Evolutionary conservation across 2,797 vertebrate genomes (phyloP), one percentile per base, ranked within the genome.

Genomic region (Cynopterus sphinx): DNA sequence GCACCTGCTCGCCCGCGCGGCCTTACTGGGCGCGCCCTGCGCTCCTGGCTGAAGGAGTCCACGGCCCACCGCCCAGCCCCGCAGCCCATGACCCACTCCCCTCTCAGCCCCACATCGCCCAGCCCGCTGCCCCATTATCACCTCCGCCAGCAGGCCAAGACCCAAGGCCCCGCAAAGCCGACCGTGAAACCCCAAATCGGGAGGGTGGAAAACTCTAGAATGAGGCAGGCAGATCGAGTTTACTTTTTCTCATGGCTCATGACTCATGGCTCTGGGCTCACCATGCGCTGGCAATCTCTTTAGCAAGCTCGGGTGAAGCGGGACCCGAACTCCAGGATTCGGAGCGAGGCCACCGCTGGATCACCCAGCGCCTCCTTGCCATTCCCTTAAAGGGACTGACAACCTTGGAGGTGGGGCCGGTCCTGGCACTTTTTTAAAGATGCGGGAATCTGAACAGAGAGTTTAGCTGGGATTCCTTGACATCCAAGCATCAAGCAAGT

Each of bases 1-100:
- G 98, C 98, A 98, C 98, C 98, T 98, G 98, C 98, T 98, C 43
- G 89, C 92, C 51, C 0, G 39, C 43, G 16, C 49, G 13, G 92
- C 79, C 78, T 11, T 71, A 43, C 55, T 0, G n/a, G 74, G 74
- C 26, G 74, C 65, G 31, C 68, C 86, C 90, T 0, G 33, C 12
- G 16, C 43, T 63, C 74, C 15, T 1, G 43, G 55, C 61, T 71
- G 28, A 26, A 36, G 7, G 0, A 28, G 78, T 51, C 87, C 89
- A 24, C n/a, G 15, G 81, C 41, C 67, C 74, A 13, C 6, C 17
- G 49, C 24, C 43, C 81, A 7, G 26, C 39, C 73, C 79, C 33
- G 3, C 33, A 15, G 49, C 33, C 92, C 61, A 26, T 6, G 9
- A 24, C 16, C 57, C n/a, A 15, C 57, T 21, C 81, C 41, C 33